Evolutionary conservation across 2,888 invertebrate species (phyloP).

Genomic region (Crocallis elinguaria): DNA sequence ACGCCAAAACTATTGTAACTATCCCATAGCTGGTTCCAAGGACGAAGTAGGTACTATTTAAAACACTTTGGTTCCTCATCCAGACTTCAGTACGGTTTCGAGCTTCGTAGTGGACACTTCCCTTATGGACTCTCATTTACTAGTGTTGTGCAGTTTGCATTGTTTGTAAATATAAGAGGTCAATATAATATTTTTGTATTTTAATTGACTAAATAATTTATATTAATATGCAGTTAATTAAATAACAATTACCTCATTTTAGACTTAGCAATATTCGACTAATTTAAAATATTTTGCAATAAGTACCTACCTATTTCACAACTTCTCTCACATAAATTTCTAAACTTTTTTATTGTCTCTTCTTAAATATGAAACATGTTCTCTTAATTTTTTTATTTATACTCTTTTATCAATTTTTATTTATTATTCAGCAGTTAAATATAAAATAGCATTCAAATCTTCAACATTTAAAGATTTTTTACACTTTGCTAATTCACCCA

Average conservation of each 20-base stretch:
- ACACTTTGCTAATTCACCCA: not conserved
- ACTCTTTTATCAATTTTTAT: not conserved
- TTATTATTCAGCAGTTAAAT: not conserved
- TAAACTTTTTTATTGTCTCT: too few relatives aligned
- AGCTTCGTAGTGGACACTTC: slow-evolving; percentile 71
- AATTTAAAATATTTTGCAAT: too few relatives aligned
- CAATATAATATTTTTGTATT: slow-evolving; percentile 7
- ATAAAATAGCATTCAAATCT: too few relatives aligned
- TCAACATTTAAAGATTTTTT: slow-evolving; percentile 1
- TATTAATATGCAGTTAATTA: slow-evolving; percentile 19
- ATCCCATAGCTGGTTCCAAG: slow-evolving; percentile 59
- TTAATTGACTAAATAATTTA: slow-evolving; percentile 2
- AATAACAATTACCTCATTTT: too few relatives aligned
- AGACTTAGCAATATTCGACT: too few relatives aligned
- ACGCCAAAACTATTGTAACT: slow-evolving; percentile 44
- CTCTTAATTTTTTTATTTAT: not conserved
- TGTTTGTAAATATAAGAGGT: slow-evolving; percentile 67
- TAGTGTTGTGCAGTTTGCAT: slow-evolving; percentile 42
- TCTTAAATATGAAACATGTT: too few relatives aligned
- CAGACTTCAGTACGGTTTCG: slow-evolving; percentile 79
- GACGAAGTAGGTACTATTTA: slow-evolving; percentile 75
- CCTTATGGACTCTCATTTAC: slow-evolving; percentile 35
- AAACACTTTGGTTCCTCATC: slow-evolving; percentile 71
- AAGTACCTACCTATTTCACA: too few relatives aligned
- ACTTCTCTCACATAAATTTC: too few relatives aligned